Conservation (phyloP, 64 coral and sea anemone genomes). For the Stylophora pistillata region DNA sequence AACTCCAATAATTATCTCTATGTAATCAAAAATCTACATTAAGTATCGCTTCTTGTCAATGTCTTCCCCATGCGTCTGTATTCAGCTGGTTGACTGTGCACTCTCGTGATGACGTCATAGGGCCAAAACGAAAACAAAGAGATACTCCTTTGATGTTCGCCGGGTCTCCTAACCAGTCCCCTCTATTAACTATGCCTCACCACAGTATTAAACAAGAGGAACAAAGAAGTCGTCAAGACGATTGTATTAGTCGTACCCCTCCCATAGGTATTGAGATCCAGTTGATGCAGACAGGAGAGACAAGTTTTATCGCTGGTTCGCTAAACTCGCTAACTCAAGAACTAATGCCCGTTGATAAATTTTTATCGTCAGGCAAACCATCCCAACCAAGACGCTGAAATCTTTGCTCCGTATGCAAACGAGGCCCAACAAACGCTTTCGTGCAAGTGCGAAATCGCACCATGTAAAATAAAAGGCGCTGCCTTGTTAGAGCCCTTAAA, state of each 20-base stretch:
- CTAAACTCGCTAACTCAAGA: not conserved
- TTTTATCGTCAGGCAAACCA: constrained; percentile 18
- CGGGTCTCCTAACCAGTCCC: too few relatives aligned
- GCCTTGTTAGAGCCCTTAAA: not conserved
- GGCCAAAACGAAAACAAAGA: too few relatives aligned
- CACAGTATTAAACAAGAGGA: not conserved
- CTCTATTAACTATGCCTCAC: too few relatives aligned
- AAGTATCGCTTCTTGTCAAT: too few relatives aligned
- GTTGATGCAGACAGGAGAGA: too few relatives aligned
- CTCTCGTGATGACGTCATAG: too few relatives aligned
- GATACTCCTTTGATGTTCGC: too few relatives aligned
- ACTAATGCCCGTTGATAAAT: not conserved
- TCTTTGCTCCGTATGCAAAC: not conserved
- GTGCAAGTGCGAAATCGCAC: not conserved
- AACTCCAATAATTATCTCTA: too few relatives aligned
- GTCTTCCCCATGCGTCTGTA: too few relatives aligned
- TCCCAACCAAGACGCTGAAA: not conserved
- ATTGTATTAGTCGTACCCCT: not conserved
- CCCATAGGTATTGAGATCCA: not conserved
- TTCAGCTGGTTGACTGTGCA: too few relatives aligned
- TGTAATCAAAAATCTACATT: too few relatives aligned
- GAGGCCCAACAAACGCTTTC: not conserved
- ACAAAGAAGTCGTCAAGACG: constrained; percentile 22
- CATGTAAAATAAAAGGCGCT: not conserved
- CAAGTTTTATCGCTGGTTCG: not conserved